Base-by-base conservation (phyloP, 2,113 vertebrate species). In the Circaetus cinerascens region DNA sequence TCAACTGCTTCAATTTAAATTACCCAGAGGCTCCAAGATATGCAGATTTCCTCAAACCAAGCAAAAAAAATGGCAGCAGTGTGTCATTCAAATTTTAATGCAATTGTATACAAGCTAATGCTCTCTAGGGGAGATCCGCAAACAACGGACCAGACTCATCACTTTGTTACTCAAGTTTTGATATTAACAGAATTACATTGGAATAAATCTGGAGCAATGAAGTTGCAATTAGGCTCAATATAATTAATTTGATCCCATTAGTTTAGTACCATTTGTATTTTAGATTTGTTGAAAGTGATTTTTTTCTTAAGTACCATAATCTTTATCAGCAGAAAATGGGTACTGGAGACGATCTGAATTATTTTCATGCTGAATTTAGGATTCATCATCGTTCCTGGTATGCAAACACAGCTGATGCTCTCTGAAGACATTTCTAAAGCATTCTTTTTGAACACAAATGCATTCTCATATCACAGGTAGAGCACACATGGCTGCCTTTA, bases 31-130 rank as follows among this genome's bases (percentile, higher is more conserved):
- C 91, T 87, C 73, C 55, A 73, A 50, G 6, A 66, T 6, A 91
- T 11, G 78, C 77, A 92, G 45, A 91, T 92, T 91, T 84, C 53
- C 67, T 93, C 77, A 85, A 93, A 94, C 23, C 63, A 86, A 92
- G 82, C 0, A 0, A 85, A 79, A 79, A 89, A 94, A 94, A 27
- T 18, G 22, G 48, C 46, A 93, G 74, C 56, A 83, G 86, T 2
- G 1, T 43, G 25, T 36, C 13, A 60, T 74, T 90, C 90, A 83
- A 91, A 93, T 93, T 82, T 92, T 72, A 91, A 95, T 78, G 72
- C 43, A 51, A 41, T 50, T 67, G 83, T 68, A 74, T 57, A 86
- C 56, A 82, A 53, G 69, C 34, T 90, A 64, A 95, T 77, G 60
- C 67, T 63, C 85, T 94, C 62, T 38, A 57, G 62, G 50, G 69